A percentile compares a stretch with the other conserved stretches of the same genome.
Evolutionary conservation across 2,113 vertebrate species (phyloP).

Genomic region (Amblyopsis rosae): DNA sequence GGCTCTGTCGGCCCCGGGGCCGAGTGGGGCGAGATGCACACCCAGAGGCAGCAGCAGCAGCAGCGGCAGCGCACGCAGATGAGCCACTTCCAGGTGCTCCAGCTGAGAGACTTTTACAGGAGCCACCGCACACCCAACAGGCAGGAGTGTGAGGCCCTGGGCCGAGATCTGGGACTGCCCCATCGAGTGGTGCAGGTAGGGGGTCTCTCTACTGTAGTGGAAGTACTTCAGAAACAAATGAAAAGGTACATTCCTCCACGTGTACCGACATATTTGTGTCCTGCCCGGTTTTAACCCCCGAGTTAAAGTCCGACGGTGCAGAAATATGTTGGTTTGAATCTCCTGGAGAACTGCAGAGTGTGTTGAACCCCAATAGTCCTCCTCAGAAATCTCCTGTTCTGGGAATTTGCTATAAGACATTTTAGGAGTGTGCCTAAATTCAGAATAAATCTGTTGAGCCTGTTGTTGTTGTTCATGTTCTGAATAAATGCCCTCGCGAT

Average conservation of each 20-base stretch:
- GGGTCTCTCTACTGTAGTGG: background rate
- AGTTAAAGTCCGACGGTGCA: too few species aligned
- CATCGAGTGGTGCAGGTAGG: constrained; percentile 92
- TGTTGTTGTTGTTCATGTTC: too few species aligned
- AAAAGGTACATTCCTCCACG: background rate
- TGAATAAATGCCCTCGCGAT: background rate
- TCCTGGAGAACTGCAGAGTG: too few species aligned
- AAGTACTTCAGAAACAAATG: background rate
- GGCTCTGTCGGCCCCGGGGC: constrained; percentile 85
- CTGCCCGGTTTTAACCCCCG: too few species aligned
- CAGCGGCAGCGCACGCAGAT: constrained; percentile 82
- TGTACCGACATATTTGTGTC: background rate
- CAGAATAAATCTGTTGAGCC: too few species aligned
- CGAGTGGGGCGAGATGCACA: constrained; percentile 86
- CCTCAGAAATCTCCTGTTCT: too few species aligned
- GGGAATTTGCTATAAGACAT: too few species aligned
- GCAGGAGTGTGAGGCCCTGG: constrained; percentile 92
- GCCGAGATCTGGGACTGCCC: constrained; percentile 95
- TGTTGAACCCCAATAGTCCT: too few species aligned
- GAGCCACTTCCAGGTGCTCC: constrained; percentile 83
- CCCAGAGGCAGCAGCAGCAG: constrained; percentile 80
- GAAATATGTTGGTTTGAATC: too few species aligned
- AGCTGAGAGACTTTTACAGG: constrained; percentile 73
- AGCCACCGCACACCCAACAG: constrained; percentile 86
- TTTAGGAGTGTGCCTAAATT: too few species aligned